A percentile compares a stretch with the other conserved stretches of the same genome.
These are phyloP conservation scores for Ispidina picta DNA, from an alignment of 2,797 vertebrate genomes.

Conservation along the genomic window DNA sequence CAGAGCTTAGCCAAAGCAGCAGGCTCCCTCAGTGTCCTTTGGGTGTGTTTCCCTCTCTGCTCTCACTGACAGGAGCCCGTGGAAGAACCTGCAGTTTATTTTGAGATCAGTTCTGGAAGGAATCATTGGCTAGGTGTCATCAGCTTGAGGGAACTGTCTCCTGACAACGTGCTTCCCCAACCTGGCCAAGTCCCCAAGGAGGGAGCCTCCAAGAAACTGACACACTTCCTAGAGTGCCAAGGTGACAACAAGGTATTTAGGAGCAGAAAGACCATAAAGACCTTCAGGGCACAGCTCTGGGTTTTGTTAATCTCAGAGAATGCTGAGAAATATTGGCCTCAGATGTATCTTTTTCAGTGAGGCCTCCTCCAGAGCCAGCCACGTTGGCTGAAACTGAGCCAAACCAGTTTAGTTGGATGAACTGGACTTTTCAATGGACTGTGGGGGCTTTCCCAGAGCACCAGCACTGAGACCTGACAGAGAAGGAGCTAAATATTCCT, in stretches of 20 bases:
- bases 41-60: not conserved
- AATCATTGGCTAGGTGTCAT: not conserved
- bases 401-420: constrained; percentile 53
- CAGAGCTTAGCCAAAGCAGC: not conserved
- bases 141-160: not conserved
- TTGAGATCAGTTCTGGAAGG: not conserved
- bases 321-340: constrained; percentile 26
- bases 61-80: not conserved
- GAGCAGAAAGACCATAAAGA: constrained; percentile 34
- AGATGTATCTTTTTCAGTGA: constrained; percentile 22
- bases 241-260: not conserved
- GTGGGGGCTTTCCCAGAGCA: not conserved
- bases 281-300: not conserved
- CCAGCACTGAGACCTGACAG: not conserved
- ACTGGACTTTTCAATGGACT: not conserved
- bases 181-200: not conserved
- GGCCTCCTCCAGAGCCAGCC: constrained; percentile 22
- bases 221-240: not conserved
- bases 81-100: not conserved
- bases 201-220: not conserved
- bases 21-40: not conserved
- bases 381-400: constrained; percentile 46
- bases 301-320: constrained; percentile 40
- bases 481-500: not conserved
- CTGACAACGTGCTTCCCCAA: not conserved